Conservation (phyloP, 2,888 invertebrate species). For the Caenorhabditis sp. region DNA sequence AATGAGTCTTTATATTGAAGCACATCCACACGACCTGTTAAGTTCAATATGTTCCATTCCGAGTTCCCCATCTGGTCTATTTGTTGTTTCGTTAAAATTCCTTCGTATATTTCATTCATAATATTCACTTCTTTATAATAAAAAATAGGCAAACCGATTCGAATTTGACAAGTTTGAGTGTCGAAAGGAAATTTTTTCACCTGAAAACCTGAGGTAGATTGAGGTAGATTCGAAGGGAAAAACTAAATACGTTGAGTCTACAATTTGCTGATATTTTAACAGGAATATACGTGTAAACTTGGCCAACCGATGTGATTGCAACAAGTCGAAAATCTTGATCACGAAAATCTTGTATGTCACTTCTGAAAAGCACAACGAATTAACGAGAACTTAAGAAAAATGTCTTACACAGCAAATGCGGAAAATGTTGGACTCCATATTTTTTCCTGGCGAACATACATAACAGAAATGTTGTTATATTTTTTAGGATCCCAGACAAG, state of each 20-base stretch:
- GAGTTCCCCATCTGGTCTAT: constrained; percentile 29
- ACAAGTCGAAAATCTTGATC: constrained; percentile 17
- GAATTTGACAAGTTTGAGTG: constrained; percentile 19
- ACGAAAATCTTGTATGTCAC: constrained; percentile 10
- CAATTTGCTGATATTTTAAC: constrained; percentile 21
- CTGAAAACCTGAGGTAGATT: too few species aligned
- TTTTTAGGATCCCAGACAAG: constrained; percentile 12
- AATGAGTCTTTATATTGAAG: constrained; percentile 22
- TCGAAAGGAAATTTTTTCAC: constrained; percentile 31
- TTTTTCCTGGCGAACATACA: constrained; percentile 16
- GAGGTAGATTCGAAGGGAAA: too few species aligned
- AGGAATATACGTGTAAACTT: constrained; percentile 13
- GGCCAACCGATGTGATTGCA: background rate
- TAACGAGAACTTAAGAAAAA: background rate
- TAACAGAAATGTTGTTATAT: background rate
- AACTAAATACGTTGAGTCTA: constrained; percentile 21
- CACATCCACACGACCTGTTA: constrained; percentile 6
- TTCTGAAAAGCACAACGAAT: background rate
- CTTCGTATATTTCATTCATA: constrained; percentile 15
- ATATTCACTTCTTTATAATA: constrained; percentile 11
- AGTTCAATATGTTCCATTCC: constrained; percentile 24
- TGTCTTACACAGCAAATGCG: constrained; percentile 25
- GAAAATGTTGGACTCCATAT: constrained; percentile 31
- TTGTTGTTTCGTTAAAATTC: constrained; percentile 1
- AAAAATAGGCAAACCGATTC: constrained; percentile 17